Evolutionary conservation across 1,140 invertebrate genomes (phyloP), one percentile per base, ranked within the genome.

Genomic region (Zaprionus taronus): DNA sequence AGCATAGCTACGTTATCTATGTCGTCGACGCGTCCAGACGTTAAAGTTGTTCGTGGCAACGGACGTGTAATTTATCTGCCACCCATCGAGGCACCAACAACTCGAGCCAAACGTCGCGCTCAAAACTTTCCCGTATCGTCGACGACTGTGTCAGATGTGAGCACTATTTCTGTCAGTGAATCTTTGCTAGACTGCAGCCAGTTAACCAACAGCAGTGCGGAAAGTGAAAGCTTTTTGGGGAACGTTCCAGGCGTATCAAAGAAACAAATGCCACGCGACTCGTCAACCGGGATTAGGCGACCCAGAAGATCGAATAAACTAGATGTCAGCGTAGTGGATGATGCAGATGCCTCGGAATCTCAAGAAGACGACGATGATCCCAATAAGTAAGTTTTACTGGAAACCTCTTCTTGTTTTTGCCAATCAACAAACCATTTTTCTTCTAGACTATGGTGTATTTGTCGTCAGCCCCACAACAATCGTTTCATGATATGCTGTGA

Each of bases 401-500:
- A 65, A 9, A 6, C 5, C 24, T 5, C n/a, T 36, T 6, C 11
- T 47, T 12, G 22, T 51, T 53, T 34, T 11, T 28, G 4, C 26
- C 9, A 22, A 14, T 24, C 5, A 51, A 34, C 12, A 58, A 15
- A 24, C 41, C 17, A 2, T 7, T 67, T 15, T 34, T 69, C 12
- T 79, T 62, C 34, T 79, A 96, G 97, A 93, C 93, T 99, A 24
- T 99, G 98, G 98, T 99, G 98, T 93, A 97, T 99, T 85, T 99
- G 98, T 92, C 96, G 96, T 83, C 97, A 98, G 86, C 98, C 98
- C 1, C 98, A 99, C 92, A 98, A 98, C 84, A 98, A 99, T 93
- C 95, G 98, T 34, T 99, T 99, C 92, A 99, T 99, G 98, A 99
- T 99, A 89, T 98, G 97, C 91, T 99, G 98, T 93, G 98, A 99